A percentile compares a stretch with the other conserved stretches of the same genome.
phyloP scores from a whole-genome alignment of 2,888 invertebrate genomes.

The Mimas tiliae region DNA sequence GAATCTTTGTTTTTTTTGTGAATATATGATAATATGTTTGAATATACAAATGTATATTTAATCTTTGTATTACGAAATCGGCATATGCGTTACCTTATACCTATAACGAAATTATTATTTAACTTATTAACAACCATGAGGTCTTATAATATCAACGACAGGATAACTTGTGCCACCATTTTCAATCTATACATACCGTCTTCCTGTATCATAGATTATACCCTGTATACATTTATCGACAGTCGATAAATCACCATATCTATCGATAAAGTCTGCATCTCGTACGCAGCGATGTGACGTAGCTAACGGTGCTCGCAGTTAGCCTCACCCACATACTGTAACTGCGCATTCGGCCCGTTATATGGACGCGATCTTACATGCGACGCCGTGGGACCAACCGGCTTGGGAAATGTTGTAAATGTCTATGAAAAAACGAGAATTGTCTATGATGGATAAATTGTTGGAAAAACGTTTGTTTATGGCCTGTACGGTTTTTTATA shows the following conservation, averaged over 20 bases:
- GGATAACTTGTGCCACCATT: too few relatives aligned
- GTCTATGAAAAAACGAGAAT: constrained; percentile 40
- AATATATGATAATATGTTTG: too few relatives aligned
- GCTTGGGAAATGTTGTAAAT: constrained; percentile 41
- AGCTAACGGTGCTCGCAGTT: constrained; percentile 76
- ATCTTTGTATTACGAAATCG: too few relatives aligned
- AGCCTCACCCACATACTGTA: constrained; percentile 82
- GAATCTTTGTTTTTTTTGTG: too few relatives aligned
- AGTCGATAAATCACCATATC: constrained; percentile 7
- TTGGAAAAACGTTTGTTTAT: neutral
- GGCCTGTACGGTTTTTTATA: too few relatives aligned
- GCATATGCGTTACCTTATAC: too few relatives aligned
- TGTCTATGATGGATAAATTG: constrained; percentile 34
- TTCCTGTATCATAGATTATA: neutral
- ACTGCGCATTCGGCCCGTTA: constrained; percentile 77
- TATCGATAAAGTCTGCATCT: constrained; percentile 41
- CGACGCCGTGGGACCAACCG: constrained; percentile 62
- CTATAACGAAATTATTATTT: too few relatives aligned
- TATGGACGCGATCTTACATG: constrained; percentile 70
- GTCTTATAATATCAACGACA: too few relatives aligned
- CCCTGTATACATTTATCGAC: neutral
- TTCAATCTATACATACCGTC: neutral
- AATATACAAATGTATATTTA: too few relatives aligned
- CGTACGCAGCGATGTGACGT: constrained; percentile 67
- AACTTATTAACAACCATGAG: too few relatives aligned